These are phyloP conservation scores for Portunus trituberculatus DNA, from an alignment of 1,140 invertebrate species.

Conservation along the genomic window DNA sequence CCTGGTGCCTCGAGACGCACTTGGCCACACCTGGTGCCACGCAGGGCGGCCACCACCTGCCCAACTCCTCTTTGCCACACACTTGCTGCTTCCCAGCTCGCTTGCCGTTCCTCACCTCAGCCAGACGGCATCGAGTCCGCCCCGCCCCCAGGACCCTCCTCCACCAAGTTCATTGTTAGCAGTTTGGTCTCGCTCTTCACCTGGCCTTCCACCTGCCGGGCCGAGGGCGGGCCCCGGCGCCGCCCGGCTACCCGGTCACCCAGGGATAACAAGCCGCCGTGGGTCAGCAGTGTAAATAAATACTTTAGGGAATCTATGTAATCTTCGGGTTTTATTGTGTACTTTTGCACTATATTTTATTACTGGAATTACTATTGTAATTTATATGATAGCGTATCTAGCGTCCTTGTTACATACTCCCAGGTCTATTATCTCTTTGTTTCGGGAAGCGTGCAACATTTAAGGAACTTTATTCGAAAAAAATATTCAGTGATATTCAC, in stretches of 20 bases:
- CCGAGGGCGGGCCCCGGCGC: not conserved
- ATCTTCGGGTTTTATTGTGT: conserved; percentile 56
- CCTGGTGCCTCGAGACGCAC: not conserved
- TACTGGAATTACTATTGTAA: conserved; percentile 53
- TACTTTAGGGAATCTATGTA: conserved; percentile 40
- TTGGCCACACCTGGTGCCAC: not conserved
- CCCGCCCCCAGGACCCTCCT: conserved; percentile 38
- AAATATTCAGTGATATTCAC: conserved; percentile 53
- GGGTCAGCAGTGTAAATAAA: conserved; percentile 44
- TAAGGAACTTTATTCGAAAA: not conserved
- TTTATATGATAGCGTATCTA: conserved; percentile 51
- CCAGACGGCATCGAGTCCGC: not conserved
- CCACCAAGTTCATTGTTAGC: conserved; percentile 38
- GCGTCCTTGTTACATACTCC: conserved; percentile 51
- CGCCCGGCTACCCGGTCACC: not conserved
- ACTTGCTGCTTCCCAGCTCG: not conserved
- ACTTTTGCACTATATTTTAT: conserved; percentile 65
- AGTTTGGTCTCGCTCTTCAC: conserved; percentile 30
- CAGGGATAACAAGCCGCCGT: not conserved
- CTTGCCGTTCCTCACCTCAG: not conserved
- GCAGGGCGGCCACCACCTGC: not conserved
- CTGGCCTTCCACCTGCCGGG: not conserved
- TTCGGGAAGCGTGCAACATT: not conserved
- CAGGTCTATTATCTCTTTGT: not conserved
- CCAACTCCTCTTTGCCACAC: not conserved